Base-by-base conservation (phyloP, 2,888 invertebrate genomes). In the Thalpophila matura region DNA sequence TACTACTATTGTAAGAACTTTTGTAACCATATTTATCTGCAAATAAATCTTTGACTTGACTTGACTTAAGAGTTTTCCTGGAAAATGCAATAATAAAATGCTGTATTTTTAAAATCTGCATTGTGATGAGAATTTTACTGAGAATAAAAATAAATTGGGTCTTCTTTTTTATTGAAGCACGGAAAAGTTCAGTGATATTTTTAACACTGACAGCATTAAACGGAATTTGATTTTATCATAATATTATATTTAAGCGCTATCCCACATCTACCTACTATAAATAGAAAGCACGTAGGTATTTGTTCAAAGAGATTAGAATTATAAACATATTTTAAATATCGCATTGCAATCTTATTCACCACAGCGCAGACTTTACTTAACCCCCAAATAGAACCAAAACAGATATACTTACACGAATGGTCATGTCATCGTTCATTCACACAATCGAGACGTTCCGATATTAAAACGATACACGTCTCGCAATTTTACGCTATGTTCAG, bases 391-490 rank as follows among this genome's bases (percentile, higher is more conserved):
- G 40, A 49, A 46, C 57, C 24, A 40, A 61, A 66, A 60, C 43
- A 31, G 47, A 59, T 31, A 27, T 26, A 37, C 22, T 9, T n/a
- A 18, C 37, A 50, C 35, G 14, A 51, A 54, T 56, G 45, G 59
- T 57, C 62, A 24, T 77, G 70, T 67, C 64, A 66, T 71, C 57
- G 45, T 58, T 70, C 77, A 75, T 80, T 78, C 72, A 74, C 67
- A 78, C 70, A 69, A 76, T 75, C 67, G 46, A 71, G 73, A 66
- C 67, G 35, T 59, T 69, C 55, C 78, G 77, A 83, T 57, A 64
- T 64, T 77, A 76, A 75, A 81, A 72, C 78, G 80, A 77, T 77
- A 67, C 71, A 74, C 74, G 64, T 79, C 80, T 66, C 81, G 77
- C n/a, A 6, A 86, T 85, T 83, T 77, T 53, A 81, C 71, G 66